Evolutionary conservation across 1,140 invertebrate species (phyloP).

Genomic region (Ceratina australensis): DNA sequence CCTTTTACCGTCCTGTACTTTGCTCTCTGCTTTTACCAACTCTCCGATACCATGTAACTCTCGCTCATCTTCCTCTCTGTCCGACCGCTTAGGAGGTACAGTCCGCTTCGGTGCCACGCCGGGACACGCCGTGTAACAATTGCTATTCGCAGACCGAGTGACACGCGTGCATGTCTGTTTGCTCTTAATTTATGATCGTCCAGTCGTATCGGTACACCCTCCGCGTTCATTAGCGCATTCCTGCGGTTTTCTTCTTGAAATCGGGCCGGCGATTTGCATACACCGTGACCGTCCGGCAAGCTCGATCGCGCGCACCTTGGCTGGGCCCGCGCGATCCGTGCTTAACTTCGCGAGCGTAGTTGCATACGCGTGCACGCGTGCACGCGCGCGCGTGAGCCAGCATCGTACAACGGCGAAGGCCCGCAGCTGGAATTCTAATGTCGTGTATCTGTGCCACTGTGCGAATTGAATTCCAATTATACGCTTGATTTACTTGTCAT

Average conservation of each 20-base stretch:
- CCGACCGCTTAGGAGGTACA: no score
- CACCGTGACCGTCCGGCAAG: background rate
- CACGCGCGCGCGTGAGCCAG: slow-evolving; percentile 7
- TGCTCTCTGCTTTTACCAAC: background rate
- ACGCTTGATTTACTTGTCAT: slow-evolving; percentile 65
- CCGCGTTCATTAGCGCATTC: slow-evolving; percentile 45
- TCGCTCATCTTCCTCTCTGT: no score
- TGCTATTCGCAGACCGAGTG: background rate
- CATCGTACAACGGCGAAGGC: slow-evolving; percentile 37
- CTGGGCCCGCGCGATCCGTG: background rate
- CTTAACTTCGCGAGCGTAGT: background rate
- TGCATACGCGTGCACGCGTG: background rate
- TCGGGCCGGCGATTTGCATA: slow-evolving; percentile 8
- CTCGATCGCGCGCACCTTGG: no score
- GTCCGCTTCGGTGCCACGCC: no score
- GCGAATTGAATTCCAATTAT: slow-evolving; percentile 70
- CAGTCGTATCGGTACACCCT: slow-evolving; percentile 26
- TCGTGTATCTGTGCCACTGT: slow-evolving; percentile 69
- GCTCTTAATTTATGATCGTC: slow-evolving; percentile 7
- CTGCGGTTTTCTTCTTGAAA: slow-evolving; percentile 34
- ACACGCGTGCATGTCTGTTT: background rate
- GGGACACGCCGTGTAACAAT: no score
- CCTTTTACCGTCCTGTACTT: slow-evolving; percentile 18
- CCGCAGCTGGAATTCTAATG: slow-evolving; percentile 65
- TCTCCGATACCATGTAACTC: no score